Conservation (phyloP, 2,797 vertebrate genomes). For the Scolopax rusticola region DNA sequence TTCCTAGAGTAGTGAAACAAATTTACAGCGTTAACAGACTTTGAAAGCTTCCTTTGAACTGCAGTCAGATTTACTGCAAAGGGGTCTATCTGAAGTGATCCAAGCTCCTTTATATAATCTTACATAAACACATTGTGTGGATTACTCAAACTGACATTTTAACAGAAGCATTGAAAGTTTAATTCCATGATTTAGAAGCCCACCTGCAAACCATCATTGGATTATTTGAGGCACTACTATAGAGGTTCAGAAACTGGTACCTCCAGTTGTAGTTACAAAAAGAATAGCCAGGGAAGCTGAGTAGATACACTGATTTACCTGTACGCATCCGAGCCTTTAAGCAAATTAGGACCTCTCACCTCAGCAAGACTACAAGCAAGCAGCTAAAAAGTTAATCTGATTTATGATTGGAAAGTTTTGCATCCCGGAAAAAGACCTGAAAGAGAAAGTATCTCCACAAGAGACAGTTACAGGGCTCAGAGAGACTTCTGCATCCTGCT, state of each 20-base stretch:
- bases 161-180: neutral
- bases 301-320: neutral
- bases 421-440: neutral
- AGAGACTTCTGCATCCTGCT: neutral
- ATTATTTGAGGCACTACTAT: neutral
- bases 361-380: neutral
- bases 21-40: neutral
- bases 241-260: neutral
- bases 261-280: neutral
- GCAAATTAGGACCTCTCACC: neutral
- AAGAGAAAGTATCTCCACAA: neutral
- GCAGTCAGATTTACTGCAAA: neutral
- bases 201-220: neutral
- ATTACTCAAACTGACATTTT: neutral
- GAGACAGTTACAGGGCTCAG: neutral
- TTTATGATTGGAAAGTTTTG: neutral
- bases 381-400: neutral
- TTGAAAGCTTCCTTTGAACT: neutral
- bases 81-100: neutral
- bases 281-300: neutral
- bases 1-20: slow-evolving; percentile 73
- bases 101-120: neutral
- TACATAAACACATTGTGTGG: neutral
- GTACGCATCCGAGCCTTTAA: neutral
- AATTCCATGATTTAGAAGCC: neutral